Conservation (phyloP, 2,888 invertebrate genomes). For the Eueremaeus valkanovi region DNA sequence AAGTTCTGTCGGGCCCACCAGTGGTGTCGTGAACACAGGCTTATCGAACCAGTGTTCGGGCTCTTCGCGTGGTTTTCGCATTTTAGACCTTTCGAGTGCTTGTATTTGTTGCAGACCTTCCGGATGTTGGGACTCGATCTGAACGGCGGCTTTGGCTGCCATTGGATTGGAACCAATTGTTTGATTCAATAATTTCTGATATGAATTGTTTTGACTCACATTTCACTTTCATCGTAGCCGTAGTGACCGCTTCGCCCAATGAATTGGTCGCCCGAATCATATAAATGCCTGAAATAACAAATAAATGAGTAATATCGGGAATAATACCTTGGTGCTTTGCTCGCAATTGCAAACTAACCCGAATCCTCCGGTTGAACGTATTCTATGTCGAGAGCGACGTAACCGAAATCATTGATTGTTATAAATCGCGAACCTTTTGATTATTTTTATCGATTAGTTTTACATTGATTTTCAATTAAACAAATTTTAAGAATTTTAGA, state of each 20-base stretch:
- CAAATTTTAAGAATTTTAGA: not conserved
- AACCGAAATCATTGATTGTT: constrained; percentile 92
- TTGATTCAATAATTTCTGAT: no score
- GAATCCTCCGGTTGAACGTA: constrained; percentile 69
- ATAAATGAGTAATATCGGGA: no score
- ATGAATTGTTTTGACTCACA: not conserved
- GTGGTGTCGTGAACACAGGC: constrained; percentile 79
- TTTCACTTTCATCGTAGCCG: constrained; percentile 75
- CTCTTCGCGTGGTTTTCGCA: not conserved
- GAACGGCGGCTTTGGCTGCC: constrained; percentile 58
- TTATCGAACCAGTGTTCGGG: constrained; percentile 79
- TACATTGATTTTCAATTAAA: not conserved
- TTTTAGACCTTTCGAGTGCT: constrained; percentile 73
- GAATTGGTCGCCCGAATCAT: constrained; percentile 81
- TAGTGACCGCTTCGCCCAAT: constrained; percentile 89
- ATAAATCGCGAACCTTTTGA: constrained; percentile 66
- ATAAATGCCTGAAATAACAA: constrained; percentile 88
- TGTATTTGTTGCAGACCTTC: constrained; percentile 87
- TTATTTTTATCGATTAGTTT: not conserved
- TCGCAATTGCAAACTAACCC: constrained; percentile 93
- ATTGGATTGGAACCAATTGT: not conserved
- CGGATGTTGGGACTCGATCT: constrained; percentile 86
- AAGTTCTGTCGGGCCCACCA: constrained; percentile 78
- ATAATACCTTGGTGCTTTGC: constrained; percentile 69
- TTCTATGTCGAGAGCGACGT: constrained; percentile 79